Base-by-base conservation (phyloP, 2,888 invertebrate genomes). In the Sussaba pulchella region DNA sequence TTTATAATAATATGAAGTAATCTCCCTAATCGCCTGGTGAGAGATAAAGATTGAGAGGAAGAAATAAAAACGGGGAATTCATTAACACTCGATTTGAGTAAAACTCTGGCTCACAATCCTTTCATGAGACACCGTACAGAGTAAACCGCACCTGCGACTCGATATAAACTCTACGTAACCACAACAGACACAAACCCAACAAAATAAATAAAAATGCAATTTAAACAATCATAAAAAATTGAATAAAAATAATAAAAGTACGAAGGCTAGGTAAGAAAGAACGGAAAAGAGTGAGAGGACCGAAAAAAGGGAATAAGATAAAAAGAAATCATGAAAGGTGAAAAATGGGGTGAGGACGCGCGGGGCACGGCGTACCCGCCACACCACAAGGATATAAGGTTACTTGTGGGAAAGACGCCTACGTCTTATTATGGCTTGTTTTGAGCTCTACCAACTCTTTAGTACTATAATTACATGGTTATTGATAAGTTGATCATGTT, bases 401-500 rank as follows among this genome's bases (percentile, higher is more conserved):
- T 92, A 90, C 92, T 91, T 91, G 91, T 92, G 92, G 92, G 92
- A 92, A 92, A 92, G 89, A 91, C 89, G 90, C 90, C 90, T 88
- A 87, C 90, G 90, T 90, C 88, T 91, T 92, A 92, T 92, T 92
- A 91, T 90, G 91, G 91, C 91, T 92, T 92, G 92, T 92, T 92
- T 92, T 92, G 91, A 90, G 91, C 89, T 85, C 90, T 87, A 89
- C 88, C 91, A 92, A 92, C 91, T 92, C 92, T 91, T 92, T 91
- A 87, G 90, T 91, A 89, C 90, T 90, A 90, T 92, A 92, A 92
- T 92, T 91, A 92, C 91, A 90, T 88, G 91, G 89, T 92, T 92
- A 92, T 92, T 92, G 92, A 92, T 92, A 92, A 92, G 92, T 92
- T 88, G 92, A 92, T 92, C 92, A 87, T 88, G 92, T 92, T 92